A percentile compares a stretch with the other conserved stretches of the same genome.
Conservation (phyloP, 2,113 vertebrate genomes). For the Muscicapa adusta region DNA sequence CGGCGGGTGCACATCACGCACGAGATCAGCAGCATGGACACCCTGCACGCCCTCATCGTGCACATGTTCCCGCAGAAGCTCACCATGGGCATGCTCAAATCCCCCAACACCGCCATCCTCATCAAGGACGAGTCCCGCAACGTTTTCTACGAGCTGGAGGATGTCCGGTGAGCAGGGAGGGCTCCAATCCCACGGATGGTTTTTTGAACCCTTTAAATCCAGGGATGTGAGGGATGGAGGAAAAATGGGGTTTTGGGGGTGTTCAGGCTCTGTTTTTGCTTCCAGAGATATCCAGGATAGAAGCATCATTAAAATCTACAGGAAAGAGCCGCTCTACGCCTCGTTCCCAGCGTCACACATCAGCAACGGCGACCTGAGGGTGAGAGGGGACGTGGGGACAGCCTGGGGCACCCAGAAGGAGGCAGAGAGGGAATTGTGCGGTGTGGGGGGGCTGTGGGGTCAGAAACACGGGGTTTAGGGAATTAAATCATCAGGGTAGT, state of each 20-base stretch:
- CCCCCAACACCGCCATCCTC: conserved; percentile 95
- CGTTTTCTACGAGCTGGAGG: conserved; percentile 98
- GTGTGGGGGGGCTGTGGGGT: background rate
- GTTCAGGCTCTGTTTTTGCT: background rate
- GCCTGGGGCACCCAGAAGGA: background rate
- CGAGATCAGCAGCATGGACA: conserved; percentile 97
- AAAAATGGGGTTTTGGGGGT: background rate
- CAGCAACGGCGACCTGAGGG: conserved; percentile 95
- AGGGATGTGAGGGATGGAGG: accelerated
- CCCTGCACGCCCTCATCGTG: conserved; percentile 93
- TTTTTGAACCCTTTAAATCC: background rate
- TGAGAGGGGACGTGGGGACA: conserved; percentile 52
- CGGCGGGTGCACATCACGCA: conserved; percentile 97
- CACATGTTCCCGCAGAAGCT: conserved; percentile 99
- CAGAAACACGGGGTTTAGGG: background rate
- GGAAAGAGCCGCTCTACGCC: conserved; percentile 95
- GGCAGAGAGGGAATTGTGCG: background rate
- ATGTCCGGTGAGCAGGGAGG: conserved; percentile 75
- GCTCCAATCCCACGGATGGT: background rate
- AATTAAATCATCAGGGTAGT: background rate
- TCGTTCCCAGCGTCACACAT: conserved; percentile 92
- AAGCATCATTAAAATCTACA: conserved; percentile 97
- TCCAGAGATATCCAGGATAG: conserved; percentile 94
- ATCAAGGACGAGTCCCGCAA: conserved; percentile 98
- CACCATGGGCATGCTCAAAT: conserved; percentile 97